Evolutionary conservation across 2,797 vertebrate species (phyloP).

Genomic region (Hirundo rustica): DNA sequence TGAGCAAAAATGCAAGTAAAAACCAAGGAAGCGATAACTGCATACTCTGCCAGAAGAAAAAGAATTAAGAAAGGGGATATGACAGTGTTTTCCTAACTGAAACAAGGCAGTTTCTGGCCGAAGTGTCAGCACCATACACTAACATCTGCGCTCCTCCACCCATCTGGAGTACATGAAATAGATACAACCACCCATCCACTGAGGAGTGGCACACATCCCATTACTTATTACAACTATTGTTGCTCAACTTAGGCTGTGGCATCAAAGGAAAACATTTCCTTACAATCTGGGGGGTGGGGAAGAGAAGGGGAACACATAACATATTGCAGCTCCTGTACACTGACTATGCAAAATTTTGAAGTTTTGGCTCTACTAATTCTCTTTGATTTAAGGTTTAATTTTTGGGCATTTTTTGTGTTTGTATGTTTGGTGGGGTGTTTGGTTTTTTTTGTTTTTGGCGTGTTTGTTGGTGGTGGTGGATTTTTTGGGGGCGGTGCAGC

Average conservation of each 20-base stretch:
- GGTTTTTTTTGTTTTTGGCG: too few relatives aligned
- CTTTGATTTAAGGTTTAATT: not conserved
- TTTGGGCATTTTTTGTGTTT: fast-evolving
- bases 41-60: not conserved
- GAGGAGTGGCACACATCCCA: conserved; percentile 24
- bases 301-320: not conserved
- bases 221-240: conserved; percentile 38
- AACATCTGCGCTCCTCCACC: conserved; percentile 11
- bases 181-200: conserved; percentile 24
- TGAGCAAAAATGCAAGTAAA: conserved; percentile 9
- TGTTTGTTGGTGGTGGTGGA: too few relatives aligned
- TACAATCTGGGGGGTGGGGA: not conserved
- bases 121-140: conserved; percentile 1
- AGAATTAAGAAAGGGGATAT: not conserved
- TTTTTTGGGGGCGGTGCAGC: not conserved
- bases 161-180: conserved; percentile 7
- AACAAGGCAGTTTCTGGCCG: not conserved
- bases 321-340: not conserved
- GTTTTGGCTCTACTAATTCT: not conserved
- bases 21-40: not conserved
- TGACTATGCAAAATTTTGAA: not conserved
- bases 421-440: too few relatives aligned
- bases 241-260: conserved; percentile 36
- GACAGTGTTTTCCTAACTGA: not conserved
- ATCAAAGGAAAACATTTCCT: conserved; percentile 19